Evolutionary conservation across 1,140 invertebrate species (phyloP).

Genomic region (Megalopta genalis): DNA sequence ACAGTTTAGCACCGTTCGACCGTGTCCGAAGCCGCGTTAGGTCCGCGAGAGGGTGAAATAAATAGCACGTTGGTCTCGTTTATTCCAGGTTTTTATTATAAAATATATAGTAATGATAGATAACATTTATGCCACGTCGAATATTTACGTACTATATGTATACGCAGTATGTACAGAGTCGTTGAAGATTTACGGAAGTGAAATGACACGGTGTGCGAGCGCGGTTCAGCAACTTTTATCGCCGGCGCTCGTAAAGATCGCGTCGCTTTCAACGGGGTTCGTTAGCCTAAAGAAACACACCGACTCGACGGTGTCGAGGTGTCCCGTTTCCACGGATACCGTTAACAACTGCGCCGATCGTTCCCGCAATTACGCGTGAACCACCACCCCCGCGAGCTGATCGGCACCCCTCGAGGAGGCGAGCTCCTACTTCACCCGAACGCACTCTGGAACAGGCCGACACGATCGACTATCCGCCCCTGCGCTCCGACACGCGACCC

Average conservation of each 20-base stretch:
- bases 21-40: no score
- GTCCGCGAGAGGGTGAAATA: neutral
- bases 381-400: neutral
- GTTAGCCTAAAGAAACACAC: neutral
- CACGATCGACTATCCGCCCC: no score
- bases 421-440: no score
- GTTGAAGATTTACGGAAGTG: neutral
- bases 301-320: neutral
- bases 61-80: constrained; percentile 5
- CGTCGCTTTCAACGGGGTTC: neutral
- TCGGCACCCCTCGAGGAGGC: neutral
- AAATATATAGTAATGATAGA: constrained; percentile 71
- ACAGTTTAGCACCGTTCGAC: no score
- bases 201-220: neutral
- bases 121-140: constrained; percentile 69
- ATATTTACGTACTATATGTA: constrained; percentile 43
- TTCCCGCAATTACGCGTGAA: neutral
- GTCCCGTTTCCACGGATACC: neutral
- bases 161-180: constrained; percentile 55
- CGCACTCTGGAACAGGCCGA: no score
- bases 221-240: no score
- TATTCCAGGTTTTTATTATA: constrained; percentile 68
- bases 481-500: no score
- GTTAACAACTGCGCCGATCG: neutral
- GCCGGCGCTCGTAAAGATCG: neutral